These are phyloP conservation scores for Scleropages formosus DNA, from an alignment of 2,797 vertebrate species.

Conservation along the genomic window DNA sequence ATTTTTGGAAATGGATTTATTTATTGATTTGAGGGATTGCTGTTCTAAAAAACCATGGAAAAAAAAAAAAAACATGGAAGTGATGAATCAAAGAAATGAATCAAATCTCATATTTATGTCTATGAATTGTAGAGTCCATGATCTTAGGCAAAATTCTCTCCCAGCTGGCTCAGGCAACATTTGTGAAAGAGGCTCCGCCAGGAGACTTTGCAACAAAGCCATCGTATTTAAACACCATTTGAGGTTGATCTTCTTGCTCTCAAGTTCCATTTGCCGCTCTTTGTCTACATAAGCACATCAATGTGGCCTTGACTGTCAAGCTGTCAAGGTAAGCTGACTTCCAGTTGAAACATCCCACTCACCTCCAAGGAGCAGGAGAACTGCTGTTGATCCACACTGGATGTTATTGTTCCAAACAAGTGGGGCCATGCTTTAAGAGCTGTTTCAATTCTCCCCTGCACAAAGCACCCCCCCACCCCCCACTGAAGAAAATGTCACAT, in stretches of 20 bases:
- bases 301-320: background rate
- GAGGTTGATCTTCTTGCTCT: background rate
- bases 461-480: background rate
- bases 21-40: no score
- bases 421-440: constrained; percentile 2
- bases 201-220: no score
- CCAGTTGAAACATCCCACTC: background rate
- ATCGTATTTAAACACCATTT: no score
- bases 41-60: background rate
- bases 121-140: background rate
- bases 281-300: background rate
- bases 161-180: no score
- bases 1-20: no score
- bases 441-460: background rate
- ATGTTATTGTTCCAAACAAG: constrained; percentile 21
- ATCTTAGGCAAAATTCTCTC: background rate
- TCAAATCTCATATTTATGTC: background rate
- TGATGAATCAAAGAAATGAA: background rate
- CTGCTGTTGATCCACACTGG: constrained; percentile 14
- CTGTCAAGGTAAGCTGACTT: background rate
- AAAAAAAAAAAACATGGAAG: constrained; percentile 1
- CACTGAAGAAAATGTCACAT: constrained; percentile 6
- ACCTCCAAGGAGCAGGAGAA: background rate
- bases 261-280: constrained; percentile 5
- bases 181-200: background rate